Evolutionary conservation across 2,113 vertebrate genomes (phyloP), one percentile per base, ranked within the genome.

Genomic region (Chitala chitala): DNA sequence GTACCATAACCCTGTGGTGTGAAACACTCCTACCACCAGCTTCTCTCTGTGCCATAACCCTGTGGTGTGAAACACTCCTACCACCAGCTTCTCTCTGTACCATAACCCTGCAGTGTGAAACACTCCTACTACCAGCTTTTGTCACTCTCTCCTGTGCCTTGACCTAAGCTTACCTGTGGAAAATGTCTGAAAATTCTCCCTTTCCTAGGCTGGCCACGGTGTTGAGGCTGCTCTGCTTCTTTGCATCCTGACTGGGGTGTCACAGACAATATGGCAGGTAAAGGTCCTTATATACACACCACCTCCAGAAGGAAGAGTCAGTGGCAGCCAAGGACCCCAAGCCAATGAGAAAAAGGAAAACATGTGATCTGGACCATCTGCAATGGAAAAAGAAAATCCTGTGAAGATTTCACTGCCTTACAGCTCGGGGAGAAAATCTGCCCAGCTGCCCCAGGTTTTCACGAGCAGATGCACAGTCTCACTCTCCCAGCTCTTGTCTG

Each of bases 381-480:
- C 79, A 90, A 83, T 81, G 89, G 89, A 90, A 90, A 90, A 90
- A 88, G 78, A 88, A 53, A 90, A 92, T 90, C 88, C 86, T 78
- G 79, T 89, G 84, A 87, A 87, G 84, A 86, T 85, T 87, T 82
- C 76, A 75, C 81, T 86, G 86, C 86, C 88, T 87, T 78, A 69
- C 78, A 78, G 81, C 68, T 71, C 7, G 48, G 44, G 77, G 73
- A 29, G 12, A 77, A 81, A 79, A 79, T 71, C 75, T 71, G 83
- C 81, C 83, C 88, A 88, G 87, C 85, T 88, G 88, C 79, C 77
- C 58, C 0, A 5, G 42, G 80, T 74, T 77, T 78, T 77, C 84
- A 81, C 24, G 80, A 85, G 77, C 86, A 88, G 84, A 87, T 87
- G 86, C 84, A 84, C 82, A 77, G 69, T 75, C 76, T 75, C 76